Percentiles rank a stretch among this genome's conserved stretches.
Evolutionary conservation across 2,888 invertebrate genomes (phyloP).

Genomic region (Heliothis peltigera): DNA sequence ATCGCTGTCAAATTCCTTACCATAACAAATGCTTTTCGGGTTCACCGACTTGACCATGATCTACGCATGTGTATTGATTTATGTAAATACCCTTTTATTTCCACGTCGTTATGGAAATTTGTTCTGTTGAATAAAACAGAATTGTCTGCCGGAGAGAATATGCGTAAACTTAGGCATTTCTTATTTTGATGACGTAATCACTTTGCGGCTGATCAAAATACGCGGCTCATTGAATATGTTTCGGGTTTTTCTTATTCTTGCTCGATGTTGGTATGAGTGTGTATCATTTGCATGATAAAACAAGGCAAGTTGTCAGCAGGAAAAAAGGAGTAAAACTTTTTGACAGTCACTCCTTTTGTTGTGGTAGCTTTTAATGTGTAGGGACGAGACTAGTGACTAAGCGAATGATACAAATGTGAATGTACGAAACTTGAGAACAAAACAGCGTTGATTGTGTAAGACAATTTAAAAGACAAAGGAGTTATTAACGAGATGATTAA

Average conservation of each 20-base stretch:
- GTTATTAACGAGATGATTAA: neutral
- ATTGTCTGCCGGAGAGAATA: conserved; percentile 47
- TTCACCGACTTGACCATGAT: conserved; percentile 10
- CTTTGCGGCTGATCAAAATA: conserved; percentile 37
- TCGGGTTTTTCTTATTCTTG: conserved; percentile 21
- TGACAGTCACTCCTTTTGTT: neutral
- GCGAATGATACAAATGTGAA: neutral
- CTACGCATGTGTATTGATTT: conserved; percentile 12
- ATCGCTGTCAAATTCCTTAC: neutral
- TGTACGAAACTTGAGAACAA: neutral
- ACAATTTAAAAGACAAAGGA: neutral
- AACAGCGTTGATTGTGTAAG: neutral
- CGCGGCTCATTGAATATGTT: conserved; percentile 47
- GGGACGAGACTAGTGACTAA: neutral
- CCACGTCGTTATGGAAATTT: conserved; percentile 48
- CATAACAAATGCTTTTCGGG: neutral
- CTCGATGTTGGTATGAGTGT: conserved; percentile 11
- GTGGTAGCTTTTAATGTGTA: neutral
- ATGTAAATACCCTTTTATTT: conserved; percentile 34
- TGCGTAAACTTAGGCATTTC: conserved; percentile 50
- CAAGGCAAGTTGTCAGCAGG: conserved; percentile 6
- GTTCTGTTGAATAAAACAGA: conserved; percentile 54
- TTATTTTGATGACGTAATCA: conserved; percentile 56
- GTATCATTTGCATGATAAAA: conserved; percentile 23
- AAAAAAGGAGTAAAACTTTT: neutral